Conservation (phyloP, 1,140 invertebrate species). For the Cepaea nemoralis region DNA sequence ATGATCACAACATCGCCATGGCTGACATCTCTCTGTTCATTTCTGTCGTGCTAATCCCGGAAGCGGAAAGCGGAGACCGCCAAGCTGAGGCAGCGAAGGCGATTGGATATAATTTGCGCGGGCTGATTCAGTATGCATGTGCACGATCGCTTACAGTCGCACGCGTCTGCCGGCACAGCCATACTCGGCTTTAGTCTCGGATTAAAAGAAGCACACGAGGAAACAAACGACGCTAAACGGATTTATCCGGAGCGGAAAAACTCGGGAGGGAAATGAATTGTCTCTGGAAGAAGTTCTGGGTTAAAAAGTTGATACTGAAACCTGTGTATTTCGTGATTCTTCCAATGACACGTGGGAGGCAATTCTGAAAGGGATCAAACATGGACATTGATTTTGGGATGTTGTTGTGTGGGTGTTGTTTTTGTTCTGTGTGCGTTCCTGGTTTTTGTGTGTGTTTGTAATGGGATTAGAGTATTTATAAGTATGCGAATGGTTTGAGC, state of each 20-base stretch:
- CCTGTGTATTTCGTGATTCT: not conserved
- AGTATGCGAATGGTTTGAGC: too few species aligned
- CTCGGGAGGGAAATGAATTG: slow-evolving; percentile 5
- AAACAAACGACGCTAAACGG: slow-evolving; percentile 26
- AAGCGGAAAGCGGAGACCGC: slow-evolving; percentile 30
- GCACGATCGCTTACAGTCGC: slow-evolving; percentile 8
- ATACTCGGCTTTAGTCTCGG: not conserved
- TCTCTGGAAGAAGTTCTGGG: not conserved
- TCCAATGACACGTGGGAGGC: not conserved
- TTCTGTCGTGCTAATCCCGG: slow-evolving; percentile 34
- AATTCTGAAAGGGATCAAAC: not conserved
- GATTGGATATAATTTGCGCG: slow-evolving; percentile 40
- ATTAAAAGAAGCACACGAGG: slow-evolving; percentile 7
- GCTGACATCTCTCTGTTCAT: slow-evolving; percentile 30
- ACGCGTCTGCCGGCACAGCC: slow-evolving; percentile 12
- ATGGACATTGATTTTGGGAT: not conserved
- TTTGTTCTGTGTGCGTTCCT: too few species aligned
- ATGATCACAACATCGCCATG: slow-evolving; percentile 21
- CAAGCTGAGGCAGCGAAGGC: not conserved
- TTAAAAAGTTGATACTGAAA: not conserved
- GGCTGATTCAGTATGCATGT: slow-evolving; percentile 40
- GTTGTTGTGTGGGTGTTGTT: not conserved
- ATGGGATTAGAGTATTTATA: too few species aligned
- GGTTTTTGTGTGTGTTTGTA: too few species aligned
- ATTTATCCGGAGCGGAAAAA: not conserved